Evolutionary conservation across 2,113 vertebrate genomes (phyloP), one percentile per base, ranked within the genome.

Genomic region (Phyllopteryx taeniolatus): DNA sequence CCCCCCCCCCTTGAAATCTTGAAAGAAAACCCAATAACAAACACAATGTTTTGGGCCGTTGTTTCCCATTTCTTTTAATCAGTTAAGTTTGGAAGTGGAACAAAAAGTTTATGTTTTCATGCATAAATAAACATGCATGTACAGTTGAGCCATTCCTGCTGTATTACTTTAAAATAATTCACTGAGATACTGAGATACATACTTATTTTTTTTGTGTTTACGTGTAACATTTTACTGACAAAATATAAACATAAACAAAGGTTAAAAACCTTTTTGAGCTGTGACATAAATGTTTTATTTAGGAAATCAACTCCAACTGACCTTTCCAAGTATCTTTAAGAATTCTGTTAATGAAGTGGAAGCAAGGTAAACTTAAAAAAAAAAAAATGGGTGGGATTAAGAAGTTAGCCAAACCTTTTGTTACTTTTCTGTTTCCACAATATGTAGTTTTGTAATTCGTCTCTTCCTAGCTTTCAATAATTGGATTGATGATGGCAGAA

Each of bases 401-500:
- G 14, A 35, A 35, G 33, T 59, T 4, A 13, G 54, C 27, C 11
- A 33, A 35, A 33, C 14, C 12, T 35, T 33, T 17, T 27, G 9
- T 59, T 42, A 43, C 35, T 64, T 15, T 12, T 64, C 19, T 20
- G 17, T 22, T 39, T 46, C 35, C 31, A 56, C 2, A 6, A 69
- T 8, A 20, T 43, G 42, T 49, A 49, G 4, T 19, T 14, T 35
- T 61, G 31, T 56, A 31, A 5, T 31, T 1, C 68, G 3, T 68
- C 49, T n/a, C 20, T 9, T 10, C 8, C 0, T 15, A 10, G 1
- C 46, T 61, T 64, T 59, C 2, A 46, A 69, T 39, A 46, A 53
- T 27, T 60, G 8, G 70, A 68, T 63, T 71, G 68, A 54, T 64
- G 59, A 73, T 35, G 61, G 67, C 8, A 8, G 14, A 56, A 4